A percentile compares a stretch with the other conserved stretches of the same genome.
phyloP scores from a whole-genome alignment of 2,113 vertebrate species.

The Antigone vipio region DNA sequence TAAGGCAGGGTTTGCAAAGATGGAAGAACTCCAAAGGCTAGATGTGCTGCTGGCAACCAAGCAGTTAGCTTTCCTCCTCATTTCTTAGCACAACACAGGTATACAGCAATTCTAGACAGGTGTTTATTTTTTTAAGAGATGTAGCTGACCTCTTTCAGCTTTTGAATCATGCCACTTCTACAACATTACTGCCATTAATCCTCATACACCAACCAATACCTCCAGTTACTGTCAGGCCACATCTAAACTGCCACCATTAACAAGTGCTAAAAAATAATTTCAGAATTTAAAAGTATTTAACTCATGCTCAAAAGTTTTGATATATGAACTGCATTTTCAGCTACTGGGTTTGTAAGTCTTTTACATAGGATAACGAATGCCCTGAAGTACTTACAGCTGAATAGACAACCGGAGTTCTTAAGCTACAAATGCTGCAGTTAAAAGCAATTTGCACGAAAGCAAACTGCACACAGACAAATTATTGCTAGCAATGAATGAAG shows the following conservation, averaged over 20 bases:
- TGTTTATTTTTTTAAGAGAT: background rate
- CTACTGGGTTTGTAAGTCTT: background rate
- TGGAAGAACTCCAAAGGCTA: background rate
- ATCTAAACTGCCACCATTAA: background rate
- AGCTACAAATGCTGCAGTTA: background rate
- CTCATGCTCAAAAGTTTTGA: background rate
- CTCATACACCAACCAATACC: background rate
- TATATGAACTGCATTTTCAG: background rate
- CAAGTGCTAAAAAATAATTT: background rate
- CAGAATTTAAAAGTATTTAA: background rate
- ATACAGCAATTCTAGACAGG: background rate
- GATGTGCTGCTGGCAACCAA: background rate
- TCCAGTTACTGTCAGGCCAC: background rate
- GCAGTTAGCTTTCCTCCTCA: background rate
- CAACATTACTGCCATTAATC: background rate
- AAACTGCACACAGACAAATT: background rate
- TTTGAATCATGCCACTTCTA: background rate
- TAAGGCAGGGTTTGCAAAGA: background rate
- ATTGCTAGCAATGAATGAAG: background rate
- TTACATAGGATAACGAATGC: background rate
- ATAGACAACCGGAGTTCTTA: background rate
- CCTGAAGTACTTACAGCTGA: background rate
- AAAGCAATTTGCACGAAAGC: background rate
- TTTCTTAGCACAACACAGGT: background rate
- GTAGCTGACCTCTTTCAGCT: background rate